Percentiles rank a stretch among this genome's conserved stretches.
Conservation (phyloP, 2,113 vertebrate species). For the Sciurus niger region DNA sequence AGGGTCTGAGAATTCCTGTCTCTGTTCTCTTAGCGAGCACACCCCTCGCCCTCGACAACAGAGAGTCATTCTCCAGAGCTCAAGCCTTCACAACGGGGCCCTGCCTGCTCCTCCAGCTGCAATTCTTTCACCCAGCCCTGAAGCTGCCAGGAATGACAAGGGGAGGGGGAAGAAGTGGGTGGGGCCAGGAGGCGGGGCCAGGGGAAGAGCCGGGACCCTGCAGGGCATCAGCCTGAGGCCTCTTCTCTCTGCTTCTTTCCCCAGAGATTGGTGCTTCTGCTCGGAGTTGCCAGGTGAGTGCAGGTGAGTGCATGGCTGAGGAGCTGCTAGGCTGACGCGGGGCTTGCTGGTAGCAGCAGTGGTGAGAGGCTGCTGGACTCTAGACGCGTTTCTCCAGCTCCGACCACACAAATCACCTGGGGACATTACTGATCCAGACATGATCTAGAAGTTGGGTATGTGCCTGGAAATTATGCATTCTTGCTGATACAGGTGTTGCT, state of each 20-base stretch:
- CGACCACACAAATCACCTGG: not conserved
- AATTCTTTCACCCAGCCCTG: not conserved
- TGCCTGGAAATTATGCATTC: not conserved
- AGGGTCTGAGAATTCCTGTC: not conserved
- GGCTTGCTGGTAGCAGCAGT: fast-evolving
- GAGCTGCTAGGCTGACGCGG: not conserved
- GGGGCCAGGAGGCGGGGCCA: conserved; percentile 51
- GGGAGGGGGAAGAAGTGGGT: conserved; percentile 68
- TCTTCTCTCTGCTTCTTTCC: not conserved
- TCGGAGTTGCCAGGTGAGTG: conserved; percentile 58
- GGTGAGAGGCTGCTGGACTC: not conserved
- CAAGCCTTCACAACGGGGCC: not conserved
- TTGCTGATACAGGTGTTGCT: not conserved
- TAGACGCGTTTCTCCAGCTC: not conserved
- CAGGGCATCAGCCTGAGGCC: not conserved
- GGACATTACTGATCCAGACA: not conserved
- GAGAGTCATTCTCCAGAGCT: conserved; percentile 9
- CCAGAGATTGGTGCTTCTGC: not conserved
- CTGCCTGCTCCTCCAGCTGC: not conserved
- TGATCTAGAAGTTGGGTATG: not conserved
- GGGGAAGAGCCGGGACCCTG: not conserved
- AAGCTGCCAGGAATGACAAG: conserved; percentile 74
- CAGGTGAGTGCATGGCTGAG: conserved; percentile 49
- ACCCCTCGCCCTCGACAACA: not conserved
- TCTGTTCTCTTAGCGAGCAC: not conserved